phyloP scores from a whole-genome alignment of 2,113 vertebrate genomes.

The Periophthalmodon schlosseri region DNA sequence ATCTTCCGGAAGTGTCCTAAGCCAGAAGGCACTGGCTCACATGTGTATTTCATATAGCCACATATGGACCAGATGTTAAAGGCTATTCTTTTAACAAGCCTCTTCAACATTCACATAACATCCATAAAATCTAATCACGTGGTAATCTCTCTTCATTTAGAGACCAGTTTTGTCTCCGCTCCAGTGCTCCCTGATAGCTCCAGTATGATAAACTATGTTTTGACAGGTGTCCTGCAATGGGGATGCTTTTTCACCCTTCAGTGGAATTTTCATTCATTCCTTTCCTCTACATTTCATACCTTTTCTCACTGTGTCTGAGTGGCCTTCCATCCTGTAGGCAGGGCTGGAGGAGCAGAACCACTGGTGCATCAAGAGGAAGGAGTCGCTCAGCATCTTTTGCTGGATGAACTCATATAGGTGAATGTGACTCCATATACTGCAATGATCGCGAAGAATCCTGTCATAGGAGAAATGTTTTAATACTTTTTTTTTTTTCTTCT shows the following conservation, averaged over 20 bases:
- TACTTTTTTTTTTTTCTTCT: not conserved
- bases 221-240: slow-evolving; percentile 74
- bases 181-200: slow-evolving; percentile 40
- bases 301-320: slow-evolving; percentile 30
- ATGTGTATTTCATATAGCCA: slow-evolving; percentile 38
- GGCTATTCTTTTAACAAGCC: slow-evolving; percentile 29
- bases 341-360: slow-evolving; percentile 30
- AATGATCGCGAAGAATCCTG: not conserved
- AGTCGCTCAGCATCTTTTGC: slow-evolving; percentile 5
- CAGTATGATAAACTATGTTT: slow-evolving; percentile 75
- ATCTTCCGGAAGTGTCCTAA: slow-evolving; percentile 48
- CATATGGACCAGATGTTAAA: slow-evolving; percentile 55
- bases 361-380: slow-evolving; percentile 16
- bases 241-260: slow-evolving; percentile 51
- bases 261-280: slow-evolving; percentile 70
- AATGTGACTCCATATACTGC: not conserved
- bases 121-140: slow-evolving; percentile 35
- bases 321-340: slow-evolving; percentile 35
- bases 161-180: slow-evolving; percentile 16
- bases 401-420: not conserved
- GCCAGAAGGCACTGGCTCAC: slow-evolving; percentile 38
- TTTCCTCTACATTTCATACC: slow-evolving; percentile 29
- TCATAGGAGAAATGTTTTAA: not conserved
- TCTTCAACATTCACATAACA: slow-evolving; percentile 34
- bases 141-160: slow-evolving; percentile 23